Evolutionary conservation across 92 coral and sea anemone genomes (phyloP).

Genomic region (Anthopleura xanthogrammica): DNA sequence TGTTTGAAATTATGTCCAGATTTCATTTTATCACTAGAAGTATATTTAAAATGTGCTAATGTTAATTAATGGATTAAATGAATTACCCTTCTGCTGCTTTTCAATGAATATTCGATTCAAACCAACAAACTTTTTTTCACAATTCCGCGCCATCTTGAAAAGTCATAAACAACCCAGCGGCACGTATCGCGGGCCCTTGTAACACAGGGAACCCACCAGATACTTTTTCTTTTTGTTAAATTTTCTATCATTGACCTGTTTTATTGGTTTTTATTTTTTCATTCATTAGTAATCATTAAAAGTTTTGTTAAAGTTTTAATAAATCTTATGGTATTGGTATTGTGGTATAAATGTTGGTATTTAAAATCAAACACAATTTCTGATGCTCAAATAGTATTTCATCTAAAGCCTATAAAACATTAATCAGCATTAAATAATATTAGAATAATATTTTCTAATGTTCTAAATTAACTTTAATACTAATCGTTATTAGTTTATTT

Average conservation of each 20-base stretch:
- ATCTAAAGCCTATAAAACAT: too few relatives aligned
- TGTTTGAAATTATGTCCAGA: not conserved
- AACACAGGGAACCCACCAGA: not conserved
- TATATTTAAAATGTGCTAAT: too few relatives aligned
- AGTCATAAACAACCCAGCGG: slow-evolving; percentile 1
- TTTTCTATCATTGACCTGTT: not conserved
- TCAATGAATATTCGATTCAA: slow-evolving; percentile 81
- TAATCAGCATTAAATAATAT: too few relatives aligned
- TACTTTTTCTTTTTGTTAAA: not conserved
- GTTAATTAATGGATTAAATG: not conserved
- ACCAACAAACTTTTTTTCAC: slow-evolving; percentile 86
- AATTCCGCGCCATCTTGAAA: slow-evolving; percentile 93
- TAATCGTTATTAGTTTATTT: too few relatives aligned
- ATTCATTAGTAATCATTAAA: not conserved
- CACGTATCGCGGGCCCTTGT: slow-evolving; percentile 52
- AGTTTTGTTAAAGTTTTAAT: too few relatives aligned
- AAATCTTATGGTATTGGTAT: too few relatives aligned
- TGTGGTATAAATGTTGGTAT: too few relatives aligned
- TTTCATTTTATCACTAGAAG: not conserved
- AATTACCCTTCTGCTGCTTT: slow-evolving; percentile 80
- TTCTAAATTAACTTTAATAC: too few relatives aligned
- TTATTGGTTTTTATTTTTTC: not conserved
- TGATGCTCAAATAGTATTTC: too few relatives aligned
- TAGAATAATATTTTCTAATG: too few relatives aligned
- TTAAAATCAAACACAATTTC: too few relatives aligned